phyloP scores from a whole-genome alignment of 2,797 vertebrate species.

The Anguilla pacifica region DNA sequence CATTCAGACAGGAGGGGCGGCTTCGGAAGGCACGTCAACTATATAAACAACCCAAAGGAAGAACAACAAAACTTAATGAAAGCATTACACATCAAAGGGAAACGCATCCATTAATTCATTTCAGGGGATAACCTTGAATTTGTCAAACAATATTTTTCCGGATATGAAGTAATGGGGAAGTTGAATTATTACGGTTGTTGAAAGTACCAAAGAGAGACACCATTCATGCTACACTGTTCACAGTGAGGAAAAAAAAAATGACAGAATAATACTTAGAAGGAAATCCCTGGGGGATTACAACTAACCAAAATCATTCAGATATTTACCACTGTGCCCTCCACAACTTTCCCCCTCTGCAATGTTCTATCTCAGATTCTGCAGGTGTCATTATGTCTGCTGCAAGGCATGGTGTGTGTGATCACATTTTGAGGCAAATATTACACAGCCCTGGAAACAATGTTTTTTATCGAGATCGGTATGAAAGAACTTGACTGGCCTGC shows the following conservation, averaged over 20 bases:
- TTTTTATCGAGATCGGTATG: no score
- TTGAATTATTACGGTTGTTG: conserved; percentile 34
- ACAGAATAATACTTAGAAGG: conserved; percentile 28
- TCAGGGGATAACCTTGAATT: conserved; percentile 48
- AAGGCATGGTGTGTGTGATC: background rate
- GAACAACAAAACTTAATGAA: conserved; percentile 40
- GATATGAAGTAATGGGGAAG: conserved; percentile 47
- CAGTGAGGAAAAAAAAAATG: conserved; percentile 16
- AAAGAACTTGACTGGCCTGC: no score
- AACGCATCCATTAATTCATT: conserved; percentile 54
- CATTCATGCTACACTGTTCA: conserved; percentile 19
- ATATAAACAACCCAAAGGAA: conserved; percentile 44
- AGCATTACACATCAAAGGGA: conserved; percentile 52
- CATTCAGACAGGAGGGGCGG: conserved; percentile 32
- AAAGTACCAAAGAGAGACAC: conserved; percentile 33
- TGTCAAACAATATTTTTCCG: conserved; percentile 39
- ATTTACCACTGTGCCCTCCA: background rate
- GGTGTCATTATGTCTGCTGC: background rate
- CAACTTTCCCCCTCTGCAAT: background rate
- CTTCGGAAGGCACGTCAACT: conserved; percentile 42
- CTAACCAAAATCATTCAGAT: conserved; percentile 7
- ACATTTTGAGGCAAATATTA: background rate
- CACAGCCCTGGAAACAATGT: no score
- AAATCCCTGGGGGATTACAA: background rate
- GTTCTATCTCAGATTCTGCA: background rate